Evolutionary conservation across 2,797 vertebrate species (phyloP).

Genomic region (Garrulus glandarius): DNA sequence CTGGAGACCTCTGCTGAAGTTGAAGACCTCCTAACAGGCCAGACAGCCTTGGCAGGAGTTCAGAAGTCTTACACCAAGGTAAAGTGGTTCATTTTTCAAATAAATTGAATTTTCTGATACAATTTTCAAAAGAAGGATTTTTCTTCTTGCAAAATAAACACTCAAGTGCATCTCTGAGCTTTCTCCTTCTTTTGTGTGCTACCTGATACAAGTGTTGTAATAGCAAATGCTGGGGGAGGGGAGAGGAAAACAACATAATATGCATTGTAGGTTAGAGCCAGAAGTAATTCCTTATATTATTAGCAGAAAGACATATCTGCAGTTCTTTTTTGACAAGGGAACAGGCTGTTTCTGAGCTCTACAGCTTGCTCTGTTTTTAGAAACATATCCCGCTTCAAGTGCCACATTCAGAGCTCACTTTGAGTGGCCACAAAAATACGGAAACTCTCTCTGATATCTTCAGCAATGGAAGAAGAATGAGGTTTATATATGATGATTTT

Average conservation of each 20-base stretch:
- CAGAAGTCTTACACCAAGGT: neutral
- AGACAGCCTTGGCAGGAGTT: neutral
- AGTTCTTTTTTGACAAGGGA: neutral
- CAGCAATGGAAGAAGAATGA: neutral
- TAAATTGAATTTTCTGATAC: neutral
- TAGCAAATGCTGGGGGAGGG: neutral
- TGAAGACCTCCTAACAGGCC: neutral
- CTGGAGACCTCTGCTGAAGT: neutral
- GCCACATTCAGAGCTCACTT: fast-evolving
- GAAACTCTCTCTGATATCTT: neutral
- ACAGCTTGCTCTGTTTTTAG: neutral
- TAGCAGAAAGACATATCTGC: neutral
- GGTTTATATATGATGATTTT: neutral
- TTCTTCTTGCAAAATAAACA: neutral
- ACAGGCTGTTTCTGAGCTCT: neutral
- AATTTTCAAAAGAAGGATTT: neutral
- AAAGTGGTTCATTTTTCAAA: neutral
- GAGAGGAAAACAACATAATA: neutral
- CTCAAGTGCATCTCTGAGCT: neutral
- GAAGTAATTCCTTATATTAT: neutral
- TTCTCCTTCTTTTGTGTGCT: neutral
- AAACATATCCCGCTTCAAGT: neutral
- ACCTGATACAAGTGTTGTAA: neutral
- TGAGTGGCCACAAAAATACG: neutral
- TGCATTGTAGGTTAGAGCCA: neutral